These are phyloP conservation scores for Coelopa pilipes DNA, from an alignment of 2,888 invertebrate genomes.

Conservation along the genomic window DNA sequence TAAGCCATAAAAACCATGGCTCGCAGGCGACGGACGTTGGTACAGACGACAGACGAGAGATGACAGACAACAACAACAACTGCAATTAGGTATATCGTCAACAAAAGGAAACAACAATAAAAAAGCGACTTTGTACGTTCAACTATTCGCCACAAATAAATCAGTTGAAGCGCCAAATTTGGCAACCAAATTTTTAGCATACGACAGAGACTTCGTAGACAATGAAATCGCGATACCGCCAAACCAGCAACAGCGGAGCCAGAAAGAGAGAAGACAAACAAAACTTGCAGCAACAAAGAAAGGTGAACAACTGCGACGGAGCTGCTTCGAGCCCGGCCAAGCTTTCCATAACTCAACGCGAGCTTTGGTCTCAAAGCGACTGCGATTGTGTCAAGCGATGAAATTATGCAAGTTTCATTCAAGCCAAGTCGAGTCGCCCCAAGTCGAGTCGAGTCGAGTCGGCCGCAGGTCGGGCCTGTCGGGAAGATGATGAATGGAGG, in stretches of 20 bases:
- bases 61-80: not conserved
- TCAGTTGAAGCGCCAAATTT: conserved; percentile 15
- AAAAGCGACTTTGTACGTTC: not conserved
- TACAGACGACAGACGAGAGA: not conserved
- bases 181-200: not conserved
- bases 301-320: not conserved
- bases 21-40: too few species aligned
- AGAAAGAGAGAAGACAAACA: too few species aligned
- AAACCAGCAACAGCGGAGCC: not conserved
- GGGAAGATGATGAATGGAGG: too few species aligned
- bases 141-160: conserved; percentile 6
- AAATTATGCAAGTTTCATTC: not conserved
- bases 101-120: not conserved
- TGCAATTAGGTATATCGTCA: not conserved
- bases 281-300: not conserved
- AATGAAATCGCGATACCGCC: not conserved
- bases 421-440: too few species aligned
- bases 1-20: too few species aligned
- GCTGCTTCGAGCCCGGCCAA: not conserved
- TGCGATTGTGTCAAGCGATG: not conserved
- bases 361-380: not conserved
- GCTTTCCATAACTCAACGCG: not conserved
- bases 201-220: not conserved
- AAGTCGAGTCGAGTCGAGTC: too few species aligned
- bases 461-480: too few species aligned